Percentiles rank a stretch among this genome's conserved stretches.
Evolutionary conservation across 2,888 invertebrate species (phyloP).

Genomic region (Pocota personata): DNA sequence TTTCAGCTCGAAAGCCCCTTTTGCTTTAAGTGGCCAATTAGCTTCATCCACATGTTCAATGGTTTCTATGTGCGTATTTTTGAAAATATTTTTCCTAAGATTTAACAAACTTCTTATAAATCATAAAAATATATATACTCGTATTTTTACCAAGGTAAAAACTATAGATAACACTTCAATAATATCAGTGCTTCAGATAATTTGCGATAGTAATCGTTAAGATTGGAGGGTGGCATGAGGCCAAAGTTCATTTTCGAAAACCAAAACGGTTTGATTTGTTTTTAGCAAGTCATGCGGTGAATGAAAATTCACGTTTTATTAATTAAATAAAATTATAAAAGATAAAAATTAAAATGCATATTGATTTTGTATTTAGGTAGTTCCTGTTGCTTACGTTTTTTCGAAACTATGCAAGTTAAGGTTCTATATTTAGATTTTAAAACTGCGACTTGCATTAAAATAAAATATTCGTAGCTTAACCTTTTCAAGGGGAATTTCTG

Average conservation of each 20-base stretch:
- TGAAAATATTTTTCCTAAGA: not conserved
- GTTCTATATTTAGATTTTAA: too few species aligned
- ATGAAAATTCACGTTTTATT: not conserved
- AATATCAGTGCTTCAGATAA: not conserved
- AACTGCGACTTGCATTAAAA: not conserved
- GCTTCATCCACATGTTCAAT: not conserved
- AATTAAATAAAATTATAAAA: not conserved
- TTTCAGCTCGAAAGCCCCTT: not conserved
- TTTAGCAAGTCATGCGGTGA: conserved; percentile 3
- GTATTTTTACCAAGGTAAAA: not conserved
- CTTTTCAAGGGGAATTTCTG: not conserved
- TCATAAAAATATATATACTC: not conserved
- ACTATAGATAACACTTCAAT: not conserved
- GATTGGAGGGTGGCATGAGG: not conserved
- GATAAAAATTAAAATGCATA: not conserved
- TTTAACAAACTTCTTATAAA: not conserved
- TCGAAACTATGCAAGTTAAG: not conserved
- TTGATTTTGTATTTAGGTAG: not conserved
- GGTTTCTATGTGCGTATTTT: not conserved
- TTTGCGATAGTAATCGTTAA: not conserved
- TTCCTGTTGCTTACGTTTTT: not conserved
- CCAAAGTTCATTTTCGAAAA: not conserved
- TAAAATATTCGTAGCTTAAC: not conserved
- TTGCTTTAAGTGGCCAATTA: not conserved
- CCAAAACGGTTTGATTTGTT: not conserved